Evolutionary conservation across 1,140 invertebrate species (phyloP).

Genomic region (Panulirus ornatus): DNA sequence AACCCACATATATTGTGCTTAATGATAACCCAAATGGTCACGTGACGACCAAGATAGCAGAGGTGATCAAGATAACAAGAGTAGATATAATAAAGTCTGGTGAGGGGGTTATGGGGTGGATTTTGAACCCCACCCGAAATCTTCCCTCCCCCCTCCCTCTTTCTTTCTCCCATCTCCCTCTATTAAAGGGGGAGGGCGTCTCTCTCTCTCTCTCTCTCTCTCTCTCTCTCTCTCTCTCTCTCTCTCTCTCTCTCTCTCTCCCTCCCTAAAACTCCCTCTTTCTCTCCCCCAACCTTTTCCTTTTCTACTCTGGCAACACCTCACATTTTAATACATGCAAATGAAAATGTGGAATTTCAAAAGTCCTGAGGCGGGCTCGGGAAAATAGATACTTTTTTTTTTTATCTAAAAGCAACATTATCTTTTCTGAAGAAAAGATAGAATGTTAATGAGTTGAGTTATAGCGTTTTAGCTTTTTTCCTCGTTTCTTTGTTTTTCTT

Average conservation of each 20-base stretch:
- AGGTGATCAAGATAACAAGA: too few species aligned
- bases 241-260: not conserved
- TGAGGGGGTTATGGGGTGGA: not conserved
- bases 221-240: not conserved
- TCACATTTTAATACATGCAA: conserved; percentile 6
- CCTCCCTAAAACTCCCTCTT: not conserved
- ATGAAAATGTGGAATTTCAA: conserved; percentile 6
- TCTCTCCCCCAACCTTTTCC: not conserved
- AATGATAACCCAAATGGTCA: not conserved
- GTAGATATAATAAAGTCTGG: too few species aligned
- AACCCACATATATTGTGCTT: not conserved
- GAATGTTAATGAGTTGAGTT: not conserved
- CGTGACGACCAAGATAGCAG: too few species aligned
- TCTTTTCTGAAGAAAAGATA: not conserved
- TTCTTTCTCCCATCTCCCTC: not conserved
- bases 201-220: not conserved
- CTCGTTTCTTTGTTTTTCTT: not conserved
- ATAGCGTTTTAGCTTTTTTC: not conserved
- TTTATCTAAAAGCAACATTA: not conserved
- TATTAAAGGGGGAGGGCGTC: not conserved
- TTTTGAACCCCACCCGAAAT: not conserved
- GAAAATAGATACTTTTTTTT: not conserved
- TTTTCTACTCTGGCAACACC: not conserved
- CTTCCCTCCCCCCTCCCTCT: not conserved
- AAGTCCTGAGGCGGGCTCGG: not conserved